Percentiles rank a stretch among this genome's conserved stretches.
phyloP scores from a whole-genome alignment of 2,797 vertebrate genomes.

The Epinephelus malabaricus region DNA sequence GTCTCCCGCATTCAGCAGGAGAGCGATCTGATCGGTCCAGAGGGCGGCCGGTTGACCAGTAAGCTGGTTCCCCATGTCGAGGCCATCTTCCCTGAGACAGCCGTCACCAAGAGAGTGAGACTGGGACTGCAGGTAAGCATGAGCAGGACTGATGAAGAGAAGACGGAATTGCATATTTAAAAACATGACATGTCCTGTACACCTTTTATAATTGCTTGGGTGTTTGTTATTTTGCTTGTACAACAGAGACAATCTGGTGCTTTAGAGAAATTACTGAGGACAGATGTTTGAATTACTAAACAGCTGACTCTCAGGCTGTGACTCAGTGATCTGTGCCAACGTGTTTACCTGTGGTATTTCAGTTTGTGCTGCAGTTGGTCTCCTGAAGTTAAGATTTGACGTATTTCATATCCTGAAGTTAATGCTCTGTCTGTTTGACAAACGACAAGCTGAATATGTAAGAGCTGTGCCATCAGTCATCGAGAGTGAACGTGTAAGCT shows the following conservation, averaged over 20 bases:
- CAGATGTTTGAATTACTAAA: slow-evolving; percentile 48
- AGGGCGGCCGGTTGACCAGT: slow-evolving; percentile 92
- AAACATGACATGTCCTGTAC: background rate
- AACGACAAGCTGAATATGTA: slow-evolving; percentile 14
- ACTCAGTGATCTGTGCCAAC: slow-evolving; percentile 18
- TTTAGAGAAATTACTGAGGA: slow-evolving; percentile 17
- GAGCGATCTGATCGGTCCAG: slow-evolving; percentile 93
- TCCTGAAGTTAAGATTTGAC: slow-evolving; percentile 16
- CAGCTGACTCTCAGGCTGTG: slow-evolving; percentile 44
- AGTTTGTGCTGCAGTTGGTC: slow-evolving; percentile 29
- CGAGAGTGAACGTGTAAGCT: background rate
- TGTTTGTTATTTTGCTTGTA: slow-evolving; percentile 30
- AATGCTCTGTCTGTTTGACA: slow-evolving; percentile 31
- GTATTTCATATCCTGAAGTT: slow-evolving; percentile 27
- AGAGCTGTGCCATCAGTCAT: slow-evolving; percentile 19
- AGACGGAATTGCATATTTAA: background rate
- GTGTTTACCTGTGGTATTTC: slow-evolving; percentile 20
- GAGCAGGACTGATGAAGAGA: background rate
- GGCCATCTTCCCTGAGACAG: slow-evolving; percentile 95
- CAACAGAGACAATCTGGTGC: slow-evolving; percentile 28
- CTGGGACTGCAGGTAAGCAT: slow-evolving; percentile 93
- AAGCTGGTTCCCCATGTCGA: slow-evolving; percentile 94
- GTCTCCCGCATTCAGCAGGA: slow-evolving; percentile 97
- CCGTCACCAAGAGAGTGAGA: slow-evolving; percentile 96
- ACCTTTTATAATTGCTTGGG: slow-evolving; percentile 14